These are phyloP conservation scores for Setophaga kirtlandii DNA, from an alignment of 2,113 vertebrate species.

Conservation along the genomic window DNA sequence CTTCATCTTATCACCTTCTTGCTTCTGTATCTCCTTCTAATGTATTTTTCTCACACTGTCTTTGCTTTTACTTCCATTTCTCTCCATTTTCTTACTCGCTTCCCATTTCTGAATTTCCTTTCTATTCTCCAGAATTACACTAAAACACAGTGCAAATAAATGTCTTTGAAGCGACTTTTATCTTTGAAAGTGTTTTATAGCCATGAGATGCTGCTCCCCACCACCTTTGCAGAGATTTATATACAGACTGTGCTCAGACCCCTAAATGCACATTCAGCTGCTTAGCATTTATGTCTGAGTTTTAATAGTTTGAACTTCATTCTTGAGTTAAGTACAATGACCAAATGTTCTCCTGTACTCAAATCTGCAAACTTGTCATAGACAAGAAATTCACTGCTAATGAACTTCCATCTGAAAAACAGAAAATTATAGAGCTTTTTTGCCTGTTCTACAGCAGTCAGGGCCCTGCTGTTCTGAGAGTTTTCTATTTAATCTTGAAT, in stretches of 20 bases:
- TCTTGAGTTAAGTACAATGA: not conserved
- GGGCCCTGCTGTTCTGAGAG: rapidly evolving
- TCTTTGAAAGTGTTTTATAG: slow-evolving; percentile 15
- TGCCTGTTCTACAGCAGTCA: not conserved
- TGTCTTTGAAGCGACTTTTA: not conserved
- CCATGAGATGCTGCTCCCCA: not conserved
- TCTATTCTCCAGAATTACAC: not conserved
- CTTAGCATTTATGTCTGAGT: not conserved
- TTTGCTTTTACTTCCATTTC: slow-evolving; percentile 9
- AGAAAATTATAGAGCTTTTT: not conserved
- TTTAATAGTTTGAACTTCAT: slow-evolving; percentile 1
- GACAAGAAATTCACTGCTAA: not conserved
- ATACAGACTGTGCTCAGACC: not conserved
- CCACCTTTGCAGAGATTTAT: slow-evolving; percentile 3
- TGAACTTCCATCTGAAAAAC: not conserved
- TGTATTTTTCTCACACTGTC: not conserved
- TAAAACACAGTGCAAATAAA: slow-evolving; percentile 1
- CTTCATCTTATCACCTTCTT: not conserved
- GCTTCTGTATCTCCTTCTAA: not conserved
- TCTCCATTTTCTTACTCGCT: not conserved
- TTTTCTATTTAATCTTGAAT: not conserved
- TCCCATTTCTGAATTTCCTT: not conserved
- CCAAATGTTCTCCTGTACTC: not conserved
- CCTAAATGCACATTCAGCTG: not conserved
- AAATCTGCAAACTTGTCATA: not conserved